Evolutionary conservation across 2,797 vertebrate species (phyloP).

Genomic region (Cacajao melanocephalus): DNA sequence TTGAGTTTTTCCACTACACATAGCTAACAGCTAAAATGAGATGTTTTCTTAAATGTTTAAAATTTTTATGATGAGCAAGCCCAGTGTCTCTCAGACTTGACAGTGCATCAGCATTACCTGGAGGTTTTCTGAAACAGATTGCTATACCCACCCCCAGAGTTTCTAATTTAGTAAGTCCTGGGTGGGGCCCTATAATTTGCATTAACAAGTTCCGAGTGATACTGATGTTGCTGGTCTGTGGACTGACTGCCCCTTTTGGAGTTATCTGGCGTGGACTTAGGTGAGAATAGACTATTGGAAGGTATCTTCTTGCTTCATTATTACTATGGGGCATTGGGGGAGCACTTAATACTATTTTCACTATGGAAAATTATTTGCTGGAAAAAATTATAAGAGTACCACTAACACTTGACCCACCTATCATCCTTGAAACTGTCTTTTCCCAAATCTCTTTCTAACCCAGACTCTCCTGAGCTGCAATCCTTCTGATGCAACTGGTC

Average conservation of each 20-base stretch:
- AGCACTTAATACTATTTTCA: neutral
- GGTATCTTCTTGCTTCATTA: neutral
- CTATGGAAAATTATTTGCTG: neutral
- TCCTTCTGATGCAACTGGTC: neutral
- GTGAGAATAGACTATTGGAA: neutral
- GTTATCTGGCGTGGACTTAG: neutral
- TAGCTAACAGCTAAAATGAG: slow-evolving; percentile 2
- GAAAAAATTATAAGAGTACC: neutral
- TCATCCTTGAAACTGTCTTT: neutral
- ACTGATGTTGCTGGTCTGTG: neutral
- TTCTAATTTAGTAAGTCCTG: neutral
- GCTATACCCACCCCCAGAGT: no score
- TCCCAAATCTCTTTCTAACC: neutral
- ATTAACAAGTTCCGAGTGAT: neutral
- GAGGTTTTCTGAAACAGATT: neutral
- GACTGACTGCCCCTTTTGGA: neutral
- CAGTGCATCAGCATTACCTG: neutral
- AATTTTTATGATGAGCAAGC: neutral
- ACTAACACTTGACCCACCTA: neutral
- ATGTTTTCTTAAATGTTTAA: neutral
- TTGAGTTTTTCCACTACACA: neutral
- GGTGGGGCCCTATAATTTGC: neutral
- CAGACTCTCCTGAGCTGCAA: neutral
- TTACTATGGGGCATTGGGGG: neutral
- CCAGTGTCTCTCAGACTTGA: neutral